Evolutionary conservation across 2,797 vertebrate species (phyloP).

Genomic region (Anisognathus igniventris): DNA sequence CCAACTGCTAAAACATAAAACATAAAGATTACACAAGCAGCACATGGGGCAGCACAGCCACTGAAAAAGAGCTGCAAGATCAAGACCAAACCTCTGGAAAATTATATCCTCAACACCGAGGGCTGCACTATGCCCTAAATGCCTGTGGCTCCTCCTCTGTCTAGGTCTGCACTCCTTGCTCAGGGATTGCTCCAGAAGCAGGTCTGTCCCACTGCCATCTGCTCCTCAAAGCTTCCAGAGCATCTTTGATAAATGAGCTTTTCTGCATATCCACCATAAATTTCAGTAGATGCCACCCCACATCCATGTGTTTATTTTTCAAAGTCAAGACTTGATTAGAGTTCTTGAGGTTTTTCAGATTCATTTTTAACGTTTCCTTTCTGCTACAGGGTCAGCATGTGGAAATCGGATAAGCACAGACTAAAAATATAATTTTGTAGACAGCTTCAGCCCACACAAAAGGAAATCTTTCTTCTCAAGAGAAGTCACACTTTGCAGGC

Average conservation of each 20-base stretch:
- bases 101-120: constrained; percentile 25
- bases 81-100: constrained; percentile 60
- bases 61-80: background rate
- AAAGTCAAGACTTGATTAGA: constrained; percentile 44
- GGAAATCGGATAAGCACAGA: constrained; percentile 13
- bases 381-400: constrained; percentile 17
- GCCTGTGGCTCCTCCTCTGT: constrained; percentile 55
- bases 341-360: constrained; percentile 24
- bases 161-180: constrained; percentile 19
- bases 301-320: constrained; percentile 48
- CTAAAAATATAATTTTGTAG: constrained; percentile 52
- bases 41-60: background rate
- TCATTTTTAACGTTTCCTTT: constrained; percentile 15
- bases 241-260: constrained; percentile 28
- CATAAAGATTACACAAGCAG: background rate
- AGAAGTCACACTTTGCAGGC: background rate
- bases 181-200: constrained; percentile 1
- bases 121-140: constrained; percentile 25
- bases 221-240: constrained; percentile 14
- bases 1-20: constrained; percentile 33
- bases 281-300: constrained; percentile 16
- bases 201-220: constrained; percentile 42
- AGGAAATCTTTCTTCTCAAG: constrained; percentile 22
- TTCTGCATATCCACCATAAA: constrained; percentile 3
- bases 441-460: constrained; percentile 51